These are phyloP conservation scores for Latrodectus hesperus DNA, from an alignment of 2,888 invertebrate species.

Conservation along the genomic window DNA sequence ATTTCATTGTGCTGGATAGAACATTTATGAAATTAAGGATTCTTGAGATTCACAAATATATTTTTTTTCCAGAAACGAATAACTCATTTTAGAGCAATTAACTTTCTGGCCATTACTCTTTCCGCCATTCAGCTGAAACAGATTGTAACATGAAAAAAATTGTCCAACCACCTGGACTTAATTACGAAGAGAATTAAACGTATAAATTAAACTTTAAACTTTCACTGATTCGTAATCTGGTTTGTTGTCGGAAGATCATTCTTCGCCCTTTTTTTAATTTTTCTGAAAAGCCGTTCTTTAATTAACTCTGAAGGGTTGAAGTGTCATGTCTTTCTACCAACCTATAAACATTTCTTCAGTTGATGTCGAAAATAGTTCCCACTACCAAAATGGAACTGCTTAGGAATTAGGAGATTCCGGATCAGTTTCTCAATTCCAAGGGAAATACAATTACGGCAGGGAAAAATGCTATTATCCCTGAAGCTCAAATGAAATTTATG, in stretches of 20 bases:
- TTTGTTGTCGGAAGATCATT: not conserved
- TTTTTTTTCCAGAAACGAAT: not conserved
- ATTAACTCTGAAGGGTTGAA: conserved; percentile 24
- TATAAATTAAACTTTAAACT: conserved; percentile 21
- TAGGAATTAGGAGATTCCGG: conserved; percentile 11
- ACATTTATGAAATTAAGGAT: too few relatives aligned
- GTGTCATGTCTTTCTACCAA: conserved; percentile 24
- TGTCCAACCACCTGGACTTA: not conserved
- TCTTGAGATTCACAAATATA: too few relatives aligned
- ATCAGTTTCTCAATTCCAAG: conserved; percentile 6
- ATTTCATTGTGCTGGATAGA: too few relatives aligned
- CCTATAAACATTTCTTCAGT: conserved; percentile 15
- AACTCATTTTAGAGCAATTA: conserved; percentile 3
- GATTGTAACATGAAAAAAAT: not conserved
- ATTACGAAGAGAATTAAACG: conserved; percentile 8
- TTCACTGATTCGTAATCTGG: not conserved
- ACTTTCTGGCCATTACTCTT: not conserved
- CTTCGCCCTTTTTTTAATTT: not conserved
- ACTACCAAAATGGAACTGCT: not conserved
- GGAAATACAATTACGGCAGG: conserved; percentile 21
- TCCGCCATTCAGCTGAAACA: not conserved
- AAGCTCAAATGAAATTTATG: conserved; percentile 32
- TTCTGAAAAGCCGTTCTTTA: not conserved
- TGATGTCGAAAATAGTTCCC: not conserved
- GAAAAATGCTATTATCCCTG: conserved; percentile 20